Base-by-base conservation (phyloP, 1,140 invertebrate genomes). In the Chironomus striatipennis region DNA sequence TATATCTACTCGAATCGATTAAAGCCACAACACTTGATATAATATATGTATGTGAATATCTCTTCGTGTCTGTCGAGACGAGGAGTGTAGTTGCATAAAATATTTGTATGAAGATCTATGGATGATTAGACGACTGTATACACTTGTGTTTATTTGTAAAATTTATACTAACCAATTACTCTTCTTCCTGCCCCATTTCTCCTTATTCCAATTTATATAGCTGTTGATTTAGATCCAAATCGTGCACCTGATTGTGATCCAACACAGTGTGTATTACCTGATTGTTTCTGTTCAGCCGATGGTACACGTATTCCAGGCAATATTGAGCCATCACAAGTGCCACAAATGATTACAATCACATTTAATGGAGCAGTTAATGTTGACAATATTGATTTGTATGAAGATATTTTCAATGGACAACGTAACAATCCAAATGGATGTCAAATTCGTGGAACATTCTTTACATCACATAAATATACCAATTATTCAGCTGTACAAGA, bases 361-460 rank as follows among this genome's bases (percentile, higher is more conserved):
- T 97, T 98, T 84, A 96, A 97, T 82, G 95, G 95, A 20, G 94
- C 94, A 70, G 89, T 97, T n/a, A 98, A 97, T 81, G 89, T 93
- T 20, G 93, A 96, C 84, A 97, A 97, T 82, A 93, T 95, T 78
- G 94, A 96, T 78, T 84, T 96, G 67, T 97, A 96, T 83, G 91
- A 95, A 70, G 93, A 95, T 77, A 87, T 96, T 77, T 96, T 96
- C 85, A 94, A 92, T 79, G 93, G 92, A 2, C 88, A 90, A 77
- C 86, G 93, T 15, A 88, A 89, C 78, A 97, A 97, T 80, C 93
- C 95, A 17, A 98, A 98, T 81, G 93, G 96, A 21, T 98, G 96
- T 81, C 92, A 95, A 78, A 94, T 97, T 80, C 89, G 90, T 77
- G 93, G 93, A 76, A 98, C 95, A 6, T 97, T 97, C 87, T 99